phyloP scores from a whole-genome alignment of 2,113 vertebrate genomes.

The Pteropus alecto region DNA sequence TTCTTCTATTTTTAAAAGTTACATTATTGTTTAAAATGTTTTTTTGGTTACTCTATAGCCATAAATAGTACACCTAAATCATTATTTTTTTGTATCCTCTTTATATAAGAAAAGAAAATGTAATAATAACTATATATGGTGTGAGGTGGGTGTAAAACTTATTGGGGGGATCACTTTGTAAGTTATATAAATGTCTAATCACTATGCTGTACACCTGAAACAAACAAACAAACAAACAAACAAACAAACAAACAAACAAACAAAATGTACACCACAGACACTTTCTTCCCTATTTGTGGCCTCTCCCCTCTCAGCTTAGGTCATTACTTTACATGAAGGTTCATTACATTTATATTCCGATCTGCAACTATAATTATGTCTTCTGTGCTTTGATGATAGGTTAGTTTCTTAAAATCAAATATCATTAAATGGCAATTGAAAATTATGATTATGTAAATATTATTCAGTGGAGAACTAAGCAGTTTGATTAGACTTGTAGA shows the following conservation, averaged over 20 bases:
- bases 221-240: no score
- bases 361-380: slow-evolving; percentile 62
- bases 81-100: not conserved
- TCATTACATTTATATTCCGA: slow-evolving; percentile 65
- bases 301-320: not conserved
- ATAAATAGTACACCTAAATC: not conserved
- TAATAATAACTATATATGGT: no score
- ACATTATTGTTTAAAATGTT: not conserved
- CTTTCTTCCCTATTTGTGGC: not conserved
- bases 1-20: not conserved
- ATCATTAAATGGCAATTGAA: slow-evolving; percentile 65
- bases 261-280: not conserved
- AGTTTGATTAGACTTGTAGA: slow-evolving; percentile 71
- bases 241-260: no score
- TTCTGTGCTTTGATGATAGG: slow-evolving; percentile 60
- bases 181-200: no score
- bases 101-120: not conserved
- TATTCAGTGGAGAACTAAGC: slow-evolving; percentile 62
- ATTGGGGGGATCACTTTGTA: no score
- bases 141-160: no score
- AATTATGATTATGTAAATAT: slow-evolving; percentile 76
- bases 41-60: not conserved
- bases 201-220: no score
- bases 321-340: slow-evolving; percentile 32
- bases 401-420: slow-evolving; percentile 67